Base-by-base conservation (phyloP, 2,888 invertebrate species). In the Alentia gelatinosa region DNA sequence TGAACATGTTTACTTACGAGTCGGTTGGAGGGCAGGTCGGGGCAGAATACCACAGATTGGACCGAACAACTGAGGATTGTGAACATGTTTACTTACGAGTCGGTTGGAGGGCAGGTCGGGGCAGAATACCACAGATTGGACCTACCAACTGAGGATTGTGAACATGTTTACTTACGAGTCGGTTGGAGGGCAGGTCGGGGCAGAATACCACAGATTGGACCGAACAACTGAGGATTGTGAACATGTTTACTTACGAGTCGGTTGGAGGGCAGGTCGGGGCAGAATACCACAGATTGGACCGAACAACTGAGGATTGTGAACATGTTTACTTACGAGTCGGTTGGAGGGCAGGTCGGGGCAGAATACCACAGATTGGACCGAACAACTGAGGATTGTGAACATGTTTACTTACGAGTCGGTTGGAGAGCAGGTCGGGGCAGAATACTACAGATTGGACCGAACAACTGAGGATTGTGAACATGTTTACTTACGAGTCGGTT, bases 321-420 rank as follows among this genome's bases (percentile, higher is more conserved):
- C 26, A 12, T 63, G n/a, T 7, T 74, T 79, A 90, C 91, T 56
- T 63, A 95, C 95, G 94, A 95, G 90, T 92, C 95, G 93, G 37
- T 93, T 93, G 39, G 94, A 94, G 30, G 95, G 95, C 68, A 95
- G 90, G 42, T 90, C 94, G 93, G 94, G 94, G 35, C 94, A 94
- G 12, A 92, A 90, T 26, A 95, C 88, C 40, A 95, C 84, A 1
- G 94, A 15, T 9, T 19, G 15, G 63, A 63, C 23, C 26, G 63
- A n/a, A n/a, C n/a, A n/a, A n/a, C n/a, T n/a, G n/a, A n/a, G n/a
- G n/a, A n/a, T n/a, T n/a, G n/a, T n/a, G n/a, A n/a, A n/a, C n/a
- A n/a, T n/a, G n/a, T n/a, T 74, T 79, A 90, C 91, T 56, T 63
- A 95, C 95, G 94, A 95, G 90, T 92, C 95, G 93, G 37, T 93